Evolutionary conservation across 2,888 invertebrate genomes (phyloP), one percentile per base, ranked within the genome.

Genomic region (Dynastes maya): DNA sequence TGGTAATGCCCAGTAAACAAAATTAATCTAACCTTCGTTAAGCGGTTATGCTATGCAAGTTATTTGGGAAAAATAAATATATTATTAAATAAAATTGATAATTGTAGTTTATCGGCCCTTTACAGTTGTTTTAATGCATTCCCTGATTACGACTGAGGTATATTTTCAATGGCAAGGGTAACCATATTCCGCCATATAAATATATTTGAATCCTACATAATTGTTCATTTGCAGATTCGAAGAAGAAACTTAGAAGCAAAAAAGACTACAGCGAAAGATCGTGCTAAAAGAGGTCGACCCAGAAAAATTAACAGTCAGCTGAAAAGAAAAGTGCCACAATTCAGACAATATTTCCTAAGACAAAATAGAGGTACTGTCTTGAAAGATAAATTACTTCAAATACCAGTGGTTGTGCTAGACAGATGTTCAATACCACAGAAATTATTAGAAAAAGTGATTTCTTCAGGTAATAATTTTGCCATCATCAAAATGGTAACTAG

Each of bases 101-200:
- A 58, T 22, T 58, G 9, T 22, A 22, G 1, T n/a, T n/a, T n/a
- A 58, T 58, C 22, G 22, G 0, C n/a, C 9, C 0, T 22, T 58
- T 58, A 8, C 22, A 22, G 13, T 16, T 16, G 22, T 8, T 16
- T 65, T 22, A 37, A 65, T 65, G 65, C 16, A 27, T 37, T 6
- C 9, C 37, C 1, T 40, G 40, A 40, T 6, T 8, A 45, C 4
- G 1, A 29, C 29, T 11, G 11, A 16, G 4, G 9, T n/a, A 1
- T 16, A 27, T 16, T 68, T 8, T 29, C 37, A 22, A 65, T 65
- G 65, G 45, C 65, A 45, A 45, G 40, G 65, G 65, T 45, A 65
- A 65, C n/a, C 9, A 5, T 2, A n/a, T 53, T 16, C 53, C 4
- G 53, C n/a, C n/a, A 16, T 16, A 53, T 58, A 58, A 58, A 9